phyloP scores from a whole-genome alignment of 1,140 invertebrate species.

The Nebria ingens region DNA sequence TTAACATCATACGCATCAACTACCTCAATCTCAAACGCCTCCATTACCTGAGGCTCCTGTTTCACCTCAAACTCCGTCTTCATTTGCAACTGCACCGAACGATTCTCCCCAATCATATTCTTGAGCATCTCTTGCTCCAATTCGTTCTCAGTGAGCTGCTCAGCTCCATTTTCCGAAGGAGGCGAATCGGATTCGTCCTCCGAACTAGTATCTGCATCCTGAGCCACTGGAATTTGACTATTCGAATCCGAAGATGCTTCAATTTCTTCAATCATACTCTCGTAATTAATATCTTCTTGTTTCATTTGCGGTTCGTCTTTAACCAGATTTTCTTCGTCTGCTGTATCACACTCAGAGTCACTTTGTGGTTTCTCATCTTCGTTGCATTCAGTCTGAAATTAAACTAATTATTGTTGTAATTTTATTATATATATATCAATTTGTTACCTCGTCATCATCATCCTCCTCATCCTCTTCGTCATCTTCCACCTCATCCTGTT shows the following conservation, averaged over 20 bases:
- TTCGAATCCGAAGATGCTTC: constrained; percentile 27
- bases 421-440: too few relatives aligned
- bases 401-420: constrained; percentile 16
- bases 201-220: constrained; percentile 11
- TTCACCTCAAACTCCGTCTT: background rate
- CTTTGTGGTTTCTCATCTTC: constrained; percentile 15
- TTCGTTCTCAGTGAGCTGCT: constrained; percentile 18
- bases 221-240: constrained; percentile 16
- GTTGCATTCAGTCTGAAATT: constrained; percentile 15
- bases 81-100: background rate
- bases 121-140: constrained; percentile 20
- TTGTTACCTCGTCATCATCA: constrained; percentile 22
- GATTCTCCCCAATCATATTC: constrained; percentile 17
- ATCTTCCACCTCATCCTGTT: constrained; percentile 16
- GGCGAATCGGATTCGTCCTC: constrained; percentile 12
- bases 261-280: constrained; percentile 31
- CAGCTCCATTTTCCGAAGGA: constrained; percentile 15
- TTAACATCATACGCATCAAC: constrained; percentile 12
- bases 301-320: background rate
- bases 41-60: background rate
- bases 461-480: constrained; percentile 25
- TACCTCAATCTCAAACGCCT: background rate
- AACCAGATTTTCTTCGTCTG: background rate
- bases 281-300: constrained; percentile 24
- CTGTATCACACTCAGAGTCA: constrained; percentile 5